These are phyloP conservation scores for Drosophila subobscura DNA, from an alignment of 1,140 invertebrate genomes.

Conservation along the genomic window DNA sequence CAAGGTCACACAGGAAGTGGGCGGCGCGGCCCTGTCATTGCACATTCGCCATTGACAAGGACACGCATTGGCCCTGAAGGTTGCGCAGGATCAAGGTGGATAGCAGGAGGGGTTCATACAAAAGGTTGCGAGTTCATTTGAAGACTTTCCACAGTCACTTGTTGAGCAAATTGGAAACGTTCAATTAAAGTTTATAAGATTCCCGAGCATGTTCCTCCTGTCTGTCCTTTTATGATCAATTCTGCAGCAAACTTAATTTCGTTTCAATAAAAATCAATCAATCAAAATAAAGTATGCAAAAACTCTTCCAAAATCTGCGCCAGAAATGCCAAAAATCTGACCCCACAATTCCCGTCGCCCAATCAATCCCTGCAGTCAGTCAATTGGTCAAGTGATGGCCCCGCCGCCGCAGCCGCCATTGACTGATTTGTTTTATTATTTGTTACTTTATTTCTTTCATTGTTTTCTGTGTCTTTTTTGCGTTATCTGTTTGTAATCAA, in stretches of 20 bases:
- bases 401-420: conserved; percentile 60
- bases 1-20: conserved; percentile 68
- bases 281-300: conserved; percentile 27
- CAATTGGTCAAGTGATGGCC: conserved; percentile 76
- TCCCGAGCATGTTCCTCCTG: not conserved
- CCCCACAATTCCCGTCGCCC: conserved; percentile 41
- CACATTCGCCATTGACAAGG: conserved; percentile 62
- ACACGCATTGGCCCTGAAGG: conserved; percentile 50
- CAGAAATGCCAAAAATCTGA: conserved; percentile 31
- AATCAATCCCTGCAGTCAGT: conserved; percentile 62
- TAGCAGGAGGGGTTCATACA: conserved; percentile 4
- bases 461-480: conserved; percentile 40
- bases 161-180: conserved; percentile 44
- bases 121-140: conserved; percentile 31
- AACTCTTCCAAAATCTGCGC: conserved; percentile 21
- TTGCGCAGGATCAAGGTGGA: conserved; percentile 37
- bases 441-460: conserved; percentile 12
- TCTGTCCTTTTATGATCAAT: conserved; percentile 11
- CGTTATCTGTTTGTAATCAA: conserved; percentile 69
- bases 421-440: conserved; percentile 18
- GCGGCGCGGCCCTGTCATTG: conserved; percentile 39
- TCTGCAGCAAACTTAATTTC: conserved; percentile 45
- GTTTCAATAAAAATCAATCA: conserved; percentile 76
- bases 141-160: conserved; percentile 40
- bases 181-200: too few species aligned